phyloP scores from a whole-genome alignment of 2,888 invertebrate genomes.

The Holacanthella duospinosa region DNA sequence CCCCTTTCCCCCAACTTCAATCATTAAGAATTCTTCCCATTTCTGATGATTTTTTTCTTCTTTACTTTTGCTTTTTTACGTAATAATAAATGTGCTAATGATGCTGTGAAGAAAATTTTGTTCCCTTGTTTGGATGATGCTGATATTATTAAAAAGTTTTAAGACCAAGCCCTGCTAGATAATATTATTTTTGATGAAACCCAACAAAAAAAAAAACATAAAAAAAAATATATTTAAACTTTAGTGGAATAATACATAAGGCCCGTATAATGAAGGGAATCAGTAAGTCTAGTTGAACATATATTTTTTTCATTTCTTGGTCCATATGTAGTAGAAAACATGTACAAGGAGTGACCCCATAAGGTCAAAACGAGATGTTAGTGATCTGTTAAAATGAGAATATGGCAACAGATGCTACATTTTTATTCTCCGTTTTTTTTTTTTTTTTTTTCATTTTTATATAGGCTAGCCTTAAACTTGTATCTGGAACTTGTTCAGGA shows the following conservation, averaged over 20 bases:
- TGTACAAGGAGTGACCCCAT: conserved; percentile 27
- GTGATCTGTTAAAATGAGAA: conserved; percentile 33
- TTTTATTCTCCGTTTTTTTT: neutral
- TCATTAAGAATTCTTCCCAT: conserved; percentile 1
- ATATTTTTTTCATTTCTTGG: neutral
- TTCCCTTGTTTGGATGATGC: neutral
- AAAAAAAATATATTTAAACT: too few species aligned
- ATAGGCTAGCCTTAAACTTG: too few species aligned
- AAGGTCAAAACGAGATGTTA: conserved; percentile 37
- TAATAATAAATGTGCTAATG: neutral
- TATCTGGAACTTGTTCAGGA: conserved; percentile 4
- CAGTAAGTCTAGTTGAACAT: too few species aligned
- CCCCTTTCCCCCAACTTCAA: neutral
- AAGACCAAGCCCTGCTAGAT: too few species aligned
- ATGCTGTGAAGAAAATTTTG: too few species aligned
- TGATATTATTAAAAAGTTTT: neutral
- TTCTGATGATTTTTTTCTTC: neutral
- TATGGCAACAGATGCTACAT: conserved; percentile 23
- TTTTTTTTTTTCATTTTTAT: neutral
- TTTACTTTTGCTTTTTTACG: neutral
- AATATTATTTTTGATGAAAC: neutral
- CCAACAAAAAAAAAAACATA: too few species aligned
- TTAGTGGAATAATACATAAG: too few species aligned
- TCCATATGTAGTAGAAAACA: conserved; percentile 10
- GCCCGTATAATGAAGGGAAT: too few species aligned